These are phyloP conservation scores for Glareola pratincola DNA, from an alignment of 2,113 vertebrate species.

Conservation along the genomic window DNA sequence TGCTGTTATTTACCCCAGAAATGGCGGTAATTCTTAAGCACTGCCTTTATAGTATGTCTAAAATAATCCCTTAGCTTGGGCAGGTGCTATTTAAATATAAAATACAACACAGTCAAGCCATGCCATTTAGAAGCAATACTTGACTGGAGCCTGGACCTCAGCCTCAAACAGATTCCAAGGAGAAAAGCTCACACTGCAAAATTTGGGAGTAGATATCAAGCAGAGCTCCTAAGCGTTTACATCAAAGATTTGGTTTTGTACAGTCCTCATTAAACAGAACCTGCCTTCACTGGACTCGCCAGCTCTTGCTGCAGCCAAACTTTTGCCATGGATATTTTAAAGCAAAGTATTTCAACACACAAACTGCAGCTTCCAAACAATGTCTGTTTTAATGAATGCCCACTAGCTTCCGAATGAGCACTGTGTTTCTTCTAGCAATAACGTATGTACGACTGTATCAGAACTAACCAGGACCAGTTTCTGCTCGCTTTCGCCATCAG, in stretches of 20 bases:
- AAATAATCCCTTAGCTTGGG: neutral
- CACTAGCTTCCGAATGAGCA: neutral
- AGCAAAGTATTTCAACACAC: neutral
- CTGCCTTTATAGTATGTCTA: neutral
- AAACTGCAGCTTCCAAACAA: neutral
- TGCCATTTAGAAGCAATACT: neutral
- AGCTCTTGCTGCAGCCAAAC: neutral
- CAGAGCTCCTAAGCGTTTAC: neutral
- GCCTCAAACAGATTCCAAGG: neutral
- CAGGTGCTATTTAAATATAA: neutral
- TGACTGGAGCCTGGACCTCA: neutral
- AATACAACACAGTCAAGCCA: neutral
- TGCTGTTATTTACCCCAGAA: neutral
- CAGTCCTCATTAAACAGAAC: neutral
- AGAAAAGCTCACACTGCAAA: neutral
- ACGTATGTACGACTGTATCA: rapidly evolving
- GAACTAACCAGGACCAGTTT: neutral
- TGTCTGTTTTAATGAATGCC: neutral
- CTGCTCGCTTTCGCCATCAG: neutral
- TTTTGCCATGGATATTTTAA: slow-evolving; percentile 8
- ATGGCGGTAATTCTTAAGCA: neutral
- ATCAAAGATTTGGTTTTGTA: neutral
- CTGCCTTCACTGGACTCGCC: neutral
- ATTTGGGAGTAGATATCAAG: neutral
- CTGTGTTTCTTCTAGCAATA: neutral